Evolutionary conservation across 2,888 invertebrate genomes (phyloP), one percentile per base, ranked within the genome.

Genomic region (Chloromyia formosa): DNA sequence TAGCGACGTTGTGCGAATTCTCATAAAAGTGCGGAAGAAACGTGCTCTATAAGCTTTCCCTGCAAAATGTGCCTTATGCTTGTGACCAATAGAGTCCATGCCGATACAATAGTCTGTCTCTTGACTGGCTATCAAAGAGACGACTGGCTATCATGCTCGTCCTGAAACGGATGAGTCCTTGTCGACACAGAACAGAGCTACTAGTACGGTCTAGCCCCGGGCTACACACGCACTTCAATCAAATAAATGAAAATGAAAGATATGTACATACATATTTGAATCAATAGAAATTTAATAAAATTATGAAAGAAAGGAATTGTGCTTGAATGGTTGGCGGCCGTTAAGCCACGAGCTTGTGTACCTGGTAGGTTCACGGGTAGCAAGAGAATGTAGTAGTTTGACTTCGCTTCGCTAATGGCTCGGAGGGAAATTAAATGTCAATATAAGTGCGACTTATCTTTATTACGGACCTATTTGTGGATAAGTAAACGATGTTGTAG

Each of bases 201-300:
- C 14, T 45, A 14, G 45, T 14, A 14, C 10, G 9, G 14, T 56
- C 5, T 16, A 10, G 16, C 56, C 20, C 5, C 5, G 56, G 10
- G 22, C 16, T 45, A 22, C 66, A 49, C 16, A 66, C 45, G 66
- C 66, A 22, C 42, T 49, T 45, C 66, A 18, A 66, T 66, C 16
- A 66, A 49, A 49, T 23, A 66, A 66, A 66, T 23, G 35, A 22
- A 23, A 49, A 22, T 4, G 27, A 35, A 35, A 2, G 27, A 35
- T 22, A 66, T 35, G 66, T 49, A 2, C 3, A 35, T 22, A 66
- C n/a, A 45, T 49, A 66, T 45, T 66, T 49, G 49, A 66, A 66
- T 66, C 49, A 35, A 66, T 49, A n/a, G 22, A 14, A 66, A 66
- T 66, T 49, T 45, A 66, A 66, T 45, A 66, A 66, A 66, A 45